Conservation (phyloP, 2,797 vertebrate genomes). For the Jordanella pulchra region DNA sequence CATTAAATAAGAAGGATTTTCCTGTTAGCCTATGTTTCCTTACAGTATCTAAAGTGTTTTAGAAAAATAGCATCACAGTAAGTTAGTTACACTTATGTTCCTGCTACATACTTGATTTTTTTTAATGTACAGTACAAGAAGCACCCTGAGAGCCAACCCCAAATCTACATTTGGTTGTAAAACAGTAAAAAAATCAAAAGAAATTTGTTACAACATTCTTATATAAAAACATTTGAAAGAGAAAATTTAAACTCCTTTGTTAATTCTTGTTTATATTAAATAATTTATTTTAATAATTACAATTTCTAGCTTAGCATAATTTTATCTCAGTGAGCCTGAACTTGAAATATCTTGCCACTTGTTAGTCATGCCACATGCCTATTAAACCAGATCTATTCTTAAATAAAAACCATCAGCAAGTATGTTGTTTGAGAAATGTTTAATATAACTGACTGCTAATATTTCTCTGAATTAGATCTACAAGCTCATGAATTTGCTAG, state of each 20-base stretch:
- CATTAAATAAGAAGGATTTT: slow-evolving; percentile 42
- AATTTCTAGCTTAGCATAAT: neutral
- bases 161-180: neutral
- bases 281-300: neutral
- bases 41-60: slow-evolving; percentile 12
- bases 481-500: neutral
- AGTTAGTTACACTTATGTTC: neutral
- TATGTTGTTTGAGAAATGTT: neutral
- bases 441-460: neutral
- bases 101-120: neutral
- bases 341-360: neutral
- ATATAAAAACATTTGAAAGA: neutral
- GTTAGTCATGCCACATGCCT: neutral
- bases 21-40: slow-evolving; percentile 16
- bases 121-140: neutral
- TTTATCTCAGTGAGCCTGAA: neutral
- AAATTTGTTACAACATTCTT: neutral
- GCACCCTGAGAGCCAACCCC: neutral
- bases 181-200: neutral
- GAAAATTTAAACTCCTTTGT: too few relatives aligned
- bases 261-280: neutral
- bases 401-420: neutral
- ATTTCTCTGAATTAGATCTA: neutral
- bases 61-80: slow-evolving; percentile 20
- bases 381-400: neutral